Evolutionary conservation across 2,888 invertebrate genomes (phyloP), one percentile per base, ranked within the genome.

Genomic region (Nipponacmea schrenckii): DNA sequence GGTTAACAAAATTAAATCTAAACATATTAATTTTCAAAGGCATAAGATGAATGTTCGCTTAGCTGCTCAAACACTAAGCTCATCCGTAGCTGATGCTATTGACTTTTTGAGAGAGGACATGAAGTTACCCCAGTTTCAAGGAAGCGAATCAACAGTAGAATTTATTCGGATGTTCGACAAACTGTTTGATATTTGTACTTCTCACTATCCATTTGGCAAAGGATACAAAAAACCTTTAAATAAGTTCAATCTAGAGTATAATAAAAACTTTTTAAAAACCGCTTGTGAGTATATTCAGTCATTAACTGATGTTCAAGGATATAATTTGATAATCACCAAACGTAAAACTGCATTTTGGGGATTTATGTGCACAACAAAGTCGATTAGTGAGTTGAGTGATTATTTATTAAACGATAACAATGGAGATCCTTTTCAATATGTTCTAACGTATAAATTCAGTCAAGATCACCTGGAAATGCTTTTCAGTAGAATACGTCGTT

Each of bases 401-500:
- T n/a, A 5, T n/a, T 46, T 64, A 17, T 12, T 27, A 62, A 15
- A 15, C 17, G 14, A 12, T 15, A 46, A 46, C 1, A 46, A 17
- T 46, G 24, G 17, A 7, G 24, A 20, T 46, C 44, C 26, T 17
- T 64, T 46, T 44, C 63, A 46, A 27, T 69, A 46, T 45, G 5
- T 69, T 15, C 39, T 64, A 31, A 69, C 69, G 4, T 64, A 69
- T 64, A 50, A 64, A 48, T 46, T 64, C 46, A 46, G 48, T 8
- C 69, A 69, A 20, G 69, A 69, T 48, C 64, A 69, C 48, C 48
- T 69, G 17, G 69, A 69, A 44, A 64, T 64, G 17, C 26, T 69
- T 12, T 69, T 64, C 31, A 64, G 69, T 48, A n/a, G 69, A n/a
- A 64, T 69, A 24, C 7, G 69, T 15, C 20, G 44, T 15, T 27